Conservation (phyloP, 2,888 invertebrate species). For the Cryptophagus acutangulus region DNA sequence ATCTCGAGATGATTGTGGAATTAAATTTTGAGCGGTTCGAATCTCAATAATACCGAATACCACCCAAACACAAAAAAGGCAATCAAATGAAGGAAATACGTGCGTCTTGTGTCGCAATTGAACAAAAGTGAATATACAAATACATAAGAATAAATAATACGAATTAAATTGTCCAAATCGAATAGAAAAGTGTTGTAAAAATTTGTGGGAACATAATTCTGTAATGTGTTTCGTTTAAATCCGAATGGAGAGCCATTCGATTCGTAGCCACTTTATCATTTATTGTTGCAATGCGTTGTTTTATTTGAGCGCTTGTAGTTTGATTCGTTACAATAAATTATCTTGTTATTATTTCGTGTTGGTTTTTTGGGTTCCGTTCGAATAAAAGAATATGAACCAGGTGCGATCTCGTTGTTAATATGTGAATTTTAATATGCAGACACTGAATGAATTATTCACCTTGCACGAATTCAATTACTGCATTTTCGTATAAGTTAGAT, state of each 20-base stretch:
- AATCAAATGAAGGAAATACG: background rate
- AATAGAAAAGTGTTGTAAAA: slow-evolving; percentile 33
- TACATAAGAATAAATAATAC: slow-evolving; percentile 16
- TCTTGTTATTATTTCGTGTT: slow-evolving; percentile 29
- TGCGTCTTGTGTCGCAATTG: slow-evolving; percentile 6
- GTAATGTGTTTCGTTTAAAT: slow-evolving; percentile 17
- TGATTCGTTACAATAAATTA: slow-evolving; percentile 34
- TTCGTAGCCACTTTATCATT: slow-evolving; percentile 10
- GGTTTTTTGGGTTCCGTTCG: slow-evolving; percentile 21
- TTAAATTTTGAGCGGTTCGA: slow-evolving; percentile 4
- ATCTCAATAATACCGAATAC: slow-evolving; percentile 5
- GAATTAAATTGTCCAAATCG: slow-evolving; percentile 35
- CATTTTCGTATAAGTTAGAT: too few relatives aligned
- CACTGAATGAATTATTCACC: too few relatives aligned
- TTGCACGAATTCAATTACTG: too few relatives aligned
- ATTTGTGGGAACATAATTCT: slow-evolving; percentile 26
- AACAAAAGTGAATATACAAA: slow-evolving; percentile 25
- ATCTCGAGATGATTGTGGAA: too few relatives aligned
- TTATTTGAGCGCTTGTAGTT: slow-evolving; percentile 16
- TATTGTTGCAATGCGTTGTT: background rate
- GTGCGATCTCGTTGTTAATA: slow-evolving; percentile 21
- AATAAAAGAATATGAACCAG: slow-evolving; percentile 23
- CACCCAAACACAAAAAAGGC: slow-evolving; percentile 8
- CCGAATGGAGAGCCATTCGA: slow-evolving; percentile 5
- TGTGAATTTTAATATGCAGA: slow-evolving; percentile 7